Evolutionary conservation across 2,113 vertebrate genomes (phyloP), one percentile per base, ranked within the genome.

Genomic region (Rhabdornis inornatus): DNA sequence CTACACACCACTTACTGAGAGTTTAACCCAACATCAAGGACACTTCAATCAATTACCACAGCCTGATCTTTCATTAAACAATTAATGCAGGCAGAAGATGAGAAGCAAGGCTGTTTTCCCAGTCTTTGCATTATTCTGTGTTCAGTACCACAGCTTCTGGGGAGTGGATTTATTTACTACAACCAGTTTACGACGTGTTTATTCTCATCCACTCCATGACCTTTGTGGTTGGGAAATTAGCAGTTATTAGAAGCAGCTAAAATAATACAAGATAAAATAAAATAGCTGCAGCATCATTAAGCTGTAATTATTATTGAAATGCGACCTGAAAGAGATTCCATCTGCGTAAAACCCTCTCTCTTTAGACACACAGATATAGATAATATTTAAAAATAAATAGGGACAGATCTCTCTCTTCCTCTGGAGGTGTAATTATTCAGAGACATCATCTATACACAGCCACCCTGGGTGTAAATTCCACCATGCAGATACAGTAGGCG

Each of bases 371-470:
- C 24, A 37, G 13, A 60, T 22, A 72, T 17, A 63, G 37, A 82
- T 13, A 68, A 76, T 28, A 71, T 47, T 47, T 57, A 45, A 79
- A 91, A 83, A 80, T 89, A 93, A 95, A 94, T 69, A 80, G 24
- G 61, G 75, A 86, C 64, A 88, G 83, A 89, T 89, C 83, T 90
- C 87, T 78, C 77, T 86, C 84, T 78, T 79, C 55, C 42, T 77
- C 89, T 49, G 84, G 80, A 95, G 96, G 91, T 95, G 89, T 93
- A 96, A 97, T 97, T 97, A 94, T 37, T 65, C 76, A 82, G 86
- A 87, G 68, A 84, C 52, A 90, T 84, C 88, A 89, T 87, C 92
- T 70, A 50, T 6, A 57, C 80, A 74, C 66, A 84, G 63, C 79
- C 89, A 77, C 50, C 2, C 68, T 7, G 64, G 10, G 42, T 57